Evolutionary conservation across 2,113 vertebrate species (phyloP), one percentile per base, ranked within the genome.

Genomic region (Phalacrocorax pelagicus): DNA sequence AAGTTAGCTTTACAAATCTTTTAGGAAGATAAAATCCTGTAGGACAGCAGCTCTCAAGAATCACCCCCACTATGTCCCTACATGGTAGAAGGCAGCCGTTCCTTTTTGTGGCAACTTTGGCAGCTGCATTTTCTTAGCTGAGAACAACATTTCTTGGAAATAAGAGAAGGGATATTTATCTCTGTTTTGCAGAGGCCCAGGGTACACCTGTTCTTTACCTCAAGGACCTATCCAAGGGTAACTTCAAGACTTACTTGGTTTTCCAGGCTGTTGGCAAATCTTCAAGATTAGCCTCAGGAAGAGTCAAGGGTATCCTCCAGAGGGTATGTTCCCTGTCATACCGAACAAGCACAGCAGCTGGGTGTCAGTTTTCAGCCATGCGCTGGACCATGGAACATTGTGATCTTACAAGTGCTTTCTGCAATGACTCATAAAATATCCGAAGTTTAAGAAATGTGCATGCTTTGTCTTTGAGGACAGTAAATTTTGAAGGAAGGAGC

Each of bases 171-270:
- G 81, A 81, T 89, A 89, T 92, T 89, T 72, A 89, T 86, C 69
- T 94, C 46, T 94, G 77, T 58, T 96, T 89, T 69, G 23, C 27
- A 75, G 51, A 90, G 62, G 73, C 30, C 46, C 36, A 66, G 69
- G 55, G 15, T 81, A 71, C 74, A 96, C 70, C 78, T 94, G 81
- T 55, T 96, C 84, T 91, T 91, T 95, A 84, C 89, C 86, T 87
- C 84, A 94, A 89, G 84, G 66, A 95, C 65, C 73, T 77, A 66
- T 71, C 52, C 88, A 94, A 95, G 66, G 66, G n/a, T 82, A 93
- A 49, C 61, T 26, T 85, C 49, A 90, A 94, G 78, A 82, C 65
- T 84, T 0, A 0, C 62, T 22, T 80, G 22, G 4, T 73, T 95
- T 91, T 92, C 66, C 74, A 79, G 52, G 59, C 69, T 67, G 3